Evolutionary conservation across 2,113 vertebrate genomes (phyloP).

Genomic region (Hemiscyllium ocellatum): DNA sequence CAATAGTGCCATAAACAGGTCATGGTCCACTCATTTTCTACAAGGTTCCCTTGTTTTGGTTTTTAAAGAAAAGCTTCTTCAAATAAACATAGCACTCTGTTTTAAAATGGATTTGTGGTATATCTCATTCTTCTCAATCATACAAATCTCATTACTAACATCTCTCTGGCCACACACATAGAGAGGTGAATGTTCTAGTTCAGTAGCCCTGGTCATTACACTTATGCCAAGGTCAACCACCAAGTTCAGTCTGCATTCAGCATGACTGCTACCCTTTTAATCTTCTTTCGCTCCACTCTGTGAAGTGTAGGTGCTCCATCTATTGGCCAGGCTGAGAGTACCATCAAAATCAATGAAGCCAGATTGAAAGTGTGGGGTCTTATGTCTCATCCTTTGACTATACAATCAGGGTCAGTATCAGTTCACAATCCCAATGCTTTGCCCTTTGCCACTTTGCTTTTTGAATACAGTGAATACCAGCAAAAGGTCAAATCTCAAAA

Average conservation of each 20-base stretch:
- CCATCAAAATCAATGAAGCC: not conserved
- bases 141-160: not conserved
- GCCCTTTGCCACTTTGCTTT: not conserved
- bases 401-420: not conserved
- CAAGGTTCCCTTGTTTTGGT: not conserved
- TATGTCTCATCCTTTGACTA: not conserved
- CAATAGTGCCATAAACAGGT: not conserved
- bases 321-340: not conserved
- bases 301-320: not conserved
- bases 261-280: not conserved
- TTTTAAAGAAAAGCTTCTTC: not conserved
- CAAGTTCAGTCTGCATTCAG: not conserved
- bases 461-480: not conserved
- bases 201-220: not conserved
- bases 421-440: not conserved
- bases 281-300: not conserved
- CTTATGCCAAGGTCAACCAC: not conserved
- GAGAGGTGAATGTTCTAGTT: not conserved
- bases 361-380: not conserved
- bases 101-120: not conserved
- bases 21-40: not conserved
- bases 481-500: not conserved
- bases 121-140: not conserved
- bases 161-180: not conserved
- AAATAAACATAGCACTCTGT: not conserved